Conservation (phyloP, 2,113 vertebrate genomes). For the Psephotus haematonotus region DNA sequence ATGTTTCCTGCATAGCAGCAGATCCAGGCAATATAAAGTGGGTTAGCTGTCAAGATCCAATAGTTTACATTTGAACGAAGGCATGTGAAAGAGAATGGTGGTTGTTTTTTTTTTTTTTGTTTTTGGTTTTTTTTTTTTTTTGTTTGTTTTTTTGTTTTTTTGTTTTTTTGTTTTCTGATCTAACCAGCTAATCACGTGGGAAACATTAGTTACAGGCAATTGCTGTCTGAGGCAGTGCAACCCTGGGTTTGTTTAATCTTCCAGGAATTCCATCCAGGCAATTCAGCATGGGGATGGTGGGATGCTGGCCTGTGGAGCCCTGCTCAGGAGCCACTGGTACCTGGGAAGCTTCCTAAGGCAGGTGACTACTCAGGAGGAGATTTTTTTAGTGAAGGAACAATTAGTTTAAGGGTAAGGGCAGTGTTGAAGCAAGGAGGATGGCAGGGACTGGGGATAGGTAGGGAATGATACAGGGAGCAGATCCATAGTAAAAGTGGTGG, state of each 20-base stretch:
- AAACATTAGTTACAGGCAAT: fast-evolving
- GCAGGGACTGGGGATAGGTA: not conserved
- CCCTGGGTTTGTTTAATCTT: not conserved
- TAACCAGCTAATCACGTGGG: fast-evolving
- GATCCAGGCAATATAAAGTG: not conserved
- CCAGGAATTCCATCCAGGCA: not conserved
- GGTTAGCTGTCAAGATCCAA: not conserved
- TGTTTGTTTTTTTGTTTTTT: no score
- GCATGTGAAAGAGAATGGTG: not conserved
- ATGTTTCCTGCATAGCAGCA: not conserved
- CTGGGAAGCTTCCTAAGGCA: not conserved
- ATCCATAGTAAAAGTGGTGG: not conserved
- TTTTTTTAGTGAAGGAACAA: not conserved
- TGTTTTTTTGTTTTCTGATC: not conserved
- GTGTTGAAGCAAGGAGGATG: not conserved
- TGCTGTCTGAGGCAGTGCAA: not conserved
- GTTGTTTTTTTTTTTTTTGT: no score
- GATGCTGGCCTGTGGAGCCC: no score
- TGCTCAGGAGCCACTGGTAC: fast-evolving
- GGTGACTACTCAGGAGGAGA: not conserved
- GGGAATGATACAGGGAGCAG: not conserved
- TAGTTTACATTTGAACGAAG: not conserved
- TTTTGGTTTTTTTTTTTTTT: no score
- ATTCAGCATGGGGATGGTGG: fast-evolving
- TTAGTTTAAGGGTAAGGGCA: not conserved